phyloP scores from a whole-genome alignment of 2,888 invertebrate genomes.

The Coremacera marginata region DNA sequence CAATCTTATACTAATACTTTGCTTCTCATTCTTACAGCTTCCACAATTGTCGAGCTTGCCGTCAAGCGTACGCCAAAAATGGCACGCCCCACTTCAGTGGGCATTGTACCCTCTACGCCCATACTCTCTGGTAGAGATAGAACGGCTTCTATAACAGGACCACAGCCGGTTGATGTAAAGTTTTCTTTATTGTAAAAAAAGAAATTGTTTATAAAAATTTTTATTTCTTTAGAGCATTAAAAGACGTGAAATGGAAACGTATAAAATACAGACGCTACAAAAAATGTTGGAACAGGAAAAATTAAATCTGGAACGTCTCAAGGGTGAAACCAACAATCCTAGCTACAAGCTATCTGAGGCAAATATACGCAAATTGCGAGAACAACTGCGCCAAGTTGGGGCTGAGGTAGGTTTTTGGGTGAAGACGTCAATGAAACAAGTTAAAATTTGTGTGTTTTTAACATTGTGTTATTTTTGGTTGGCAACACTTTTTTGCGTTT shows the following conservation, averaged over 20 bases:
- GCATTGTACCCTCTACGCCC: conserved; percentile 72
- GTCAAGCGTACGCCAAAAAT: conserved; percentile 75
- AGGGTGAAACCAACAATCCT: conserved; percentile 69
- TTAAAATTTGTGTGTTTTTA: neutral
- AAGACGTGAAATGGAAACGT: conserved; percentile 84
- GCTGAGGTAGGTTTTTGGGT: conserved; percentile 64
- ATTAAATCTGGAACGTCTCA: conserved; percentile 82
- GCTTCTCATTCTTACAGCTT: conserved; percentile 71
- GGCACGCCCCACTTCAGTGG: conserved; percentile 68
- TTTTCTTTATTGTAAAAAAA: no score
- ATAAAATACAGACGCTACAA: conserved; percentile 86
- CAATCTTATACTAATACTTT: neutral
- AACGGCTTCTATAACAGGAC: conserved; percentile 78
- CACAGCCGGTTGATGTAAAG: conserved; percentile 88
- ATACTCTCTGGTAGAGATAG: conserved; percentile 71
- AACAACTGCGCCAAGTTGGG: conserved; percentile 68
- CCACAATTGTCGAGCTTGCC: conserved; percentile 77
- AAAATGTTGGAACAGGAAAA: conserved; percentile 92
- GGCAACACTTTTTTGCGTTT: neutral
- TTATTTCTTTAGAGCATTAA: conserved; percentile 78
- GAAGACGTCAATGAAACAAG: neutral
- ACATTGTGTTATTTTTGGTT: neutral
- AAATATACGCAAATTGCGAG: conserved; percentile 67
- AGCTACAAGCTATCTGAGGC: conserved; percentile 67
- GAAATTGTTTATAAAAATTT: no score